Evolutionary conservation across 2,888 invertebrate genomes (phyloP).

Genomic region (Eupithecia pulchellata): DNA sequence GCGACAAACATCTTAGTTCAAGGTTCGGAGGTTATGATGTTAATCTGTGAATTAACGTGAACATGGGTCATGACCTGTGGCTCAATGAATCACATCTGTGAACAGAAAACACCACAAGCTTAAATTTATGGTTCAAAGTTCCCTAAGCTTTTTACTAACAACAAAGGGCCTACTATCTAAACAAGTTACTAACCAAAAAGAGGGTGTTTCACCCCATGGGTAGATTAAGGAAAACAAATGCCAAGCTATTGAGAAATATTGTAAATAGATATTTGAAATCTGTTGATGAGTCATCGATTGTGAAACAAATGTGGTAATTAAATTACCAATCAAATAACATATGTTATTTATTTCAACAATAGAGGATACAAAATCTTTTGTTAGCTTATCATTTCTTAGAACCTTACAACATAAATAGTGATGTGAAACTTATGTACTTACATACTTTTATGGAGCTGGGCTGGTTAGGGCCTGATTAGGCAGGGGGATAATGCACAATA

Average conservation of each 20-base stretch:
- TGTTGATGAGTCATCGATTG: neutral
- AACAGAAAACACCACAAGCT: neutral
- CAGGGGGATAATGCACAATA: too few relatives aligned
- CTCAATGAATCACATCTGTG: neutral
- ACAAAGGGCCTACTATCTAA: neutral
- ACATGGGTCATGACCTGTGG: conserved; percentile 31
- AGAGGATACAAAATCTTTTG: neutral
- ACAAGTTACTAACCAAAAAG: neutral
- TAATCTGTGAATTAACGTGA: too few relatives aligned
- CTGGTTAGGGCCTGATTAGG: too few relatives aligned
- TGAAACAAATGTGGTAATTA: neutral
- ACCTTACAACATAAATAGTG: neutral
- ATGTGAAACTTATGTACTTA: too few relatives aligned
- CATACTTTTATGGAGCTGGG: too few relatives aligned
- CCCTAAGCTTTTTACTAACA: neutral
- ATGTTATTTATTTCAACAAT: neutral
- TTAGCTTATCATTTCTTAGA: neutral
- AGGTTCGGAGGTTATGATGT: conserved; percentile 34
- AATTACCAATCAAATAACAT: neutral
- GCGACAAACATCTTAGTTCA: conserved; percentile 24
- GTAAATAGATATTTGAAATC: neutral
- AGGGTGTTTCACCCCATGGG: neutral
- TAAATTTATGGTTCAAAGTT: neutral
- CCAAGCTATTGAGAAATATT: neutral
- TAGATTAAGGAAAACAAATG: neutral